Base-by-base conservation (phyloP, 2,888 invertebrate genomes). In the Apomyelois bistriatella region DNA sequence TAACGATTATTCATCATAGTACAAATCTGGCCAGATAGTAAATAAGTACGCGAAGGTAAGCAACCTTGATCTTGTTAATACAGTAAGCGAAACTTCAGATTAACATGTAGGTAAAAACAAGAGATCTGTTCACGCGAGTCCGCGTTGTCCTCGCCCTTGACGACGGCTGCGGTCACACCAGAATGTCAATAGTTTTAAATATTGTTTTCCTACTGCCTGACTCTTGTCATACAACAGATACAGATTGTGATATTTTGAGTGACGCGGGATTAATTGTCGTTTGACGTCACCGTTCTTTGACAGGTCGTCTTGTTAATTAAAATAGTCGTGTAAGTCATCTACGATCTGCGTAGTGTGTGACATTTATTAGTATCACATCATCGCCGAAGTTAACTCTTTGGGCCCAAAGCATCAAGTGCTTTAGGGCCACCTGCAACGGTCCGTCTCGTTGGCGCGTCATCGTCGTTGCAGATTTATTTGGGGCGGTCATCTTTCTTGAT, bases 141-240 rank as follows among this genome's bases (percentile, higher is more conserved):
- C 10, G 30, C 17, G 56, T 55, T 54, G 76, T 65, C 76, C 72
- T 80, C 70, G 76, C 74, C 72, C 75, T 78, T 79, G 77, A 66
- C 69, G 65, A 62, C 57, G 62, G 61, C 66, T 64, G 63, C 67
- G 61, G 66, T 65, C 61, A 64, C 66, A 60, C 63, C 49, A 71
- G 73, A 74, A 76, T 76, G 72, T 72, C 67, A 73, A 76, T 56
- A 59, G 43, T 65, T 65, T 59, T 62, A 61, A 67, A 60, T 61
- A 59, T 49, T 57, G 60, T 54, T 66, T 66, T 55, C 55, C 58
- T 61, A 65, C 57, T 58, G 63, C 62, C 58, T 57, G 55, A 47
- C 47, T n/a, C 10, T 6, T 48, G 10, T 17, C 5, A 7, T 30
- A 17, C n/a, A n/a, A n/a, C n/a, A n/a, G n/a, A n/a, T n/a, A n/a